Conservation (phyloP, 2,888 invertebrate genomes). For the Sinentomon sp. region DNA sequence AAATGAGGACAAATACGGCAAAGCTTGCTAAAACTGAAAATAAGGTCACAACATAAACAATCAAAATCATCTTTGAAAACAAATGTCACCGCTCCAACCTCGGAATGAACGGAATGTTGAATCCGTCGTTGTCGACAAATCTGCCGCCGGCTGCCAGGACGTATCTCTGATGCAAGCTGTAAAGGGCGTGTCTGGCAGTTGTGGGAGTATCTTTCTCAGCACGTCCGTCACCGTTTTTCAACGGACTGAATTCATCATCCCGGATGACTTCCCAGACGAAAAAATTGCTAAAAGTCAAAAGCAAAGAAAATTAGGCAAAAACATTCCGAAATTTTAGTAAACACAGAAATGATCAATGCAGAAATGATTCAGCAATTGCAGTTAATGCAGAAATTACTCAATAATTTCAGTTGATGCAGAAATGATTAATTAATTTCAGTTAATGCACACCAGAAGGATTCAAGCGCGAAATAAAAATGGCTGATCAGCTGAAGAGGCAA, state of each 20-base stretch:
- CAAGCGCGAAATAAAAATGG: too few relatives aligned
- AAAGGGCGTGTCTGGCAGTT: conserved; percentile 51
- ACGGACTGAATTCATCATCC: conserved; percentile 79
- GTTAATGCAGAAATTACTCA: too few relatives aligned
- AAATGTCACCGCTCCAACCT: conserved; percentile 15
- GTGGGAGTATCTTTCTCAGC: conserved; percentile 70
- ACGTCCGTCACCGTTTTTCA: conserved; percentile 78
- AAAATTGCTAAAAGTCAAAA: conserved; percentile 28
- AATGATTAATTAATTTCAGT: too few relatives aligned
- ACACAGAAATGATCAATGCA: too few relatives aligned
- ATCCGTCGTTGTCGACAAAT: conserved; percentile 25
- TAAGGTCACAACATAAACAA: neutral
- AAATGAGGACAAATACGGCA: too few relatives aligned
- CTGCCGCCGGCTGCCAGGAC: conserved; percentile 53
- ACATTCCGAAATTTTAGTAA: too few relatives aligned
- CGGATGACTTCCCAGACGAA: conserved; percentile 76
- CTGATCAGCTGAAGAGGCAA: too few relatives aligned
- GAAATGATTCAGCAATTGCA: too few relatives aligned
- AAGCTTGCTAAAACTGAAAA: conserved; percentile 4
- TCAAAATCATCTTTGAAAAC: neutral
- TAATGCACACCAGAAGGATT: too few relatives aligned
- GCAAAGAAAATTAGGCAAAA: neutral
- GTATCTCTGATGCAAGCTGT: conserved; percentile 45
- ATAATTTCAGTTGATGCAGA: too few relatives aligned
- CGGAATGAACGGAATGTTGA: conserved; percentile 21